These are phyloP conservation scores for Leptopilina myrica DNA, from an alignment of 2,888 invertebrate species.

Conservation along the genomic window DNA sequence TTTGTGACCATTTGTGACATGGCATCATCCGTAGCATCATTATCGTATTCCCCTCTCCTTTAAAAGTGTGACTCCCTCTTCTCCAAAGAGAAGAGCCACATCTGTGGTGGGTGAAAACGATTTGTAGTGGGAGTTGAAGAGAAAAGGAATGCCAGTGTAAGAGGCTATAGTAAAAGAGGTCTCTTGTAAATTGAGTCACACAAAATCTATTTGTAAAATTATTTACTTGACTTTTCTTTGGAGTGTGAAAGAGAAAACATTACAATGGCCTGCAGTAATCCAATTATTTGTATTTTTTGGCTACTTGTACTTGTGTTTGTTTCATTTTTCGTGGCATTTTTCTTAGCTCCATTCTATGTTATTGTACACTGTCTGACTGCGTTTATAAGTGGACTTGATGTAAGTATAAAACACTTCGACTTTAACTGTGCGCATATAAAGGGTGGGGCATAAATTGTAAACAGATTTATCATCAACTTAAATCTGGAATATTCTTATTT, in stretches of 20 bases:
- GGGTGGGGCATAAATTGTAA: constrained; percentile 23
- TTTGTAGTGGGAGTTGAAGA: constrained; percentile 29
- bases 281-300: constrained; percentile 27
- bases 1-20: neutral
- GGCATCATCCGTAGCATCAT: neutral
- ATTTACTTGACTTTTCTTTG: neutral
- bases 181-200: constrained; percentile 11
- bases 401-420: constrained; percentile 23
- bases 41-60: constrained; percentile 1
- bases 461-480: constrained; percentile 14
- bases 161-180: neutral
- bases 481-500: neutral
- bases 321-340: constrained; percentile 22
- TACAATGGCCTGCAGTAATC: constrained; percentile 33
- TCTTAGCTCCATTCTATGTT: constrained; percentile 27
- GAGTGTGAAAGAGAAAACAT: neutral
- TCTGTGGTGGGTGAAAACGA: constrained; percentile 21
- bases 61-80: constrained; percentile 21
- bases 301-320: constrained; percentile 27
- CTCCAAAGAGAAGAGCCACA: constrained; percentile 11
- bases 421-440: neutral
- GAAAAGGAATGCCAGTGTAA: neutral
- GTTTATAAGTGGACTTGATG: constrained; percentile 11
- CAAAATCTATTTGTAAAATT: constrained; percentile 22
- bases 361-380: constrained; percentile 21